Evolutionary conservation across 35 echinoderm and acorn worm genomes (phyloP).

Genomic region (Lytechinus variegatus): DNA sequence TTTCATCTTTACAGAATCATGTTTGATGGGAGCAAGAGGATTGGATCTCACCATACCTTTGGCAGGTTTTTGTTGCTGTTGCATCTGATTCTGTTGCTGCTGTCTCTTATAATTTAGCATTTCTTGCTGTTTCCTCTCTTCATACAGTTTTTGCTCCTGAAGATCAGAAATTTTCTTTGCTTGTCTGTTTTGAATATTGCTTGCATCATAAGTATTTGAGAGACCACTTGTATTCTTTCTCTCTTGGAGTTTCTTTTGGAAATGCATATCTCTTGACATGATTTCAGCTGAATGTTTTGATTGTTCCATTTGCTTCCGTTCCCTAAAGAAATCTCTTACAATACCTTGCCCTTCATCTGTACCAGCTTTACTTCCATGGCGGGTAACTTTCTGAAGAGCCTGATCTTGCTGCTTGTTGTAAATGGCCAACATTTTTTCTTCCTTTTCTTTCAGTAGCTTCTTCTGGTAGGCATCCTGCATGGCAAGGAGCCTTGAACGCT

Average conservation of each 20-base stretch:
- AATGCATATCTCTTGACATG: constrained; percentile 62
- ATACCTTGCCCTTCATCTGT: constrained; percentile 59
- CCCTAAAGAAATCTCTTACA: constrained; percentile 85
- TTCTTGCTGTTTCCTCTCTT: constrained; percentile 54
- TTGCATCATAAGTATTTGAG: constrained; percentile 24
- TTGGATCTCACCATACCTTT: constrained; percentile 55
- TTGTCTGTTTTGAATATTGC: constrained; percentile 23
- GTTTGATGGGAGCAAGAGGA: constrained; percentile 75
- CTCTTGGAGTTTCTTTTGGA: constrained; percentile 53
- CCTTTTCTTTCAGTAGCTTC: constrained; percentile 82
- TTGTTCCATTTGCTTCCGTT: constrained; percentile 72
- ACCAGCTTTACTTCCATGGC: background rate
- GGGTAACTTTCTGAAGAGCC: constrained; percentile 56
- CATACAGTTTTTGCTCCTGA: constrained; percentile 43
- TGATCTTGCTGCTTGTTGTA: constrained; percentile 72
- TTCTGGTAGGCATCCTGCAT: constrained; percentile 77
- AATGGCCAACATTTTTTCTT: constrained; percentile 82
- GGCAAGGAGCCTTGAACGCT: constrained; percentile 70
- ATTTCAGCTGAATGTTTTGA: constrained; percentile 17
- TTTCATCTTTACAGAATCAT: constrained; percentile 26
- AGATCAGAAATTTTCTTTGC: background rate
- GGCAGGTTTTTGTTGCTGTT: constrained; percentile 32
- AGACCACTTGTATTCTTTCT: constrained; percentile 25
- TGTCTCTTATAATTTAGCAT: constrained; percentile 20
- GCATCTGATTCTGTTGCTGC: constrained; percentile 32